Base-by-base conservation (phyloP, 2,797 vertebrate species). In the Sciaenops ocellatus region DNA sequence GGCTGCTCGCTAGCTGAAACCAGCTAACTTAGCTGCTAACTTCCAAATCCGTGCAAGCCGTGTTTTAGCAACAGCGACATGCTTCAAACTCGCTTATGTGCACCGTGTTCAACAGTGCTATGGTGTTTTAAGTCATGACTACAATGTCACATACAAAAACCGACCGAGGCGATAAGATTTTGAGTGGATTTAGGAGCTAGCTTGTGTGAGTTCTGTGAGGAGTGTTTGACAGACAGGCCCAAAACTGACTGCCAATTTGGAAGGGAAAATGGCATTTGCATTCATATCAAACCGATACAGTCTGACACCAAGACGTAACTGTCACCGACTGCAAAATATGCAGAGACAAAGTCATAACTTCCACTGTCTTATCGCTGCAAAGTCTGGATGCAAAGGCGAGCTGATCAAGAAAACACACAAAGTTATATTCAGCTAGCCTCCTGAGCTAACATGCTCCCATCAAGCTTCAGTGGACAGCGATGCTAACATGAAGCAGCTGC, bases 171-270 rank as follows among this genome's bases (percentile, higher is more conserved):
- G 12, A 12, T 6, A 0, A 3, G 9, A 22, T 59, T 60, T 60
- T 34, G 1, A 20, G 18, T 11, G 1, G 20, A 22, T 64, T 68
- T 17, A 1, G n/a, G 42, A 60, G 78, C 42, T 73, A 56, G 63
- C 48, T 64, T 9, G 44, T 20, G 20, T 38, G 67, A 71, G 57
- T 79, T 60, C 10, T 52, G 60, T 30, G 54, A 59, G 67, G 68
- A 70, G 41, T 78, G 79, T 90, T 89, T 89, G 87, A 90, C 87
- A 90, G 85, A 87, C 80, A 89, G 92, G 88, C 85, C 88, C 46
- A 60, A 79, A 77, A 78, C 83, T 83, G 71, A 42, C 57, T 86
- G 69, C 65, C 81, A 64, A 22, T 81, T 57, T 69, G 51, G 63
- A 48, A 13, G 7, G 9, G 51, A 75, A 76, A 81, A 83, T 28